Evolutionary conservation across 2,797 vertebrate species (phyloP), one percentile per base, ranked within the genome.

Genomic region (Furcifer pardalis): DNA sequence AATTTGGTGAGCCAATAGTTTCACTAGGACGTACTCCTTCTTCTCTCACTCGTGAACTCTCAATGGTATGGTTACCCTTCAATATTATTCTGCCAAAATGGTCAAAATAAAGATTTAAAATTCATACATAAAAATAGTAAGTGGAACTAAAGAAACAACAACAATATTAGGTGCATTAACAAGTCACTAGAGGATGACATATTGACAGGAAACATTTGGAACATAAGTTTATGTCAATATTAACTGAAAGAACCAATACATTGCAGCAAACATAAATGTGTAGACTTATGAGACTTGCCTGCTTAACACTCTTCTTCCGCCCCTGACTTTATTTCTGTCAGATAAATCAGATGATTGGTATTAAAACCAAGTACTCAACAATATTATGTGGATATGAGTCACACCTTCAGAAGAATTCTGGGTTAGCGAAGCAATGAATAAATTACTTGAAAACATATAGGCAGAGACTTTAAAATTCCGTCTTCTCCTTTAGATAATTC

Each of bases 351-450:
- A 85, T 69, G 74, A 52, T 40, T n/a, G 60, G 83, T 86, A 82
- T 46, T 69, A 90, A 90, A 91, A 81, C 72, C 40, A 74, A 84
- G 59, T 77, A 75, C 85, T 75, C 42, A n/a, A 88, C 84, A 90
- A 80, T 85, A 77, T 74, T 82, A 63, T 84, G 81, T 79, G 89
- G 89, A 78, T 86, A 84, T 89, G 85, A 89, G 87, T 79, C 88
- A 89, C 85, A 84, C 5, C n/a, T 79, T 79, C 65, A 30, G 77
- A 84, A 91, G 89, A 62, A 68, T 32, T 91, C 85, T 85, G 88
- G 63, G 82, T 90, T 92, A 87, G 83, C 88, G 89, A 91, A 88
- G 65, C 91, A 92, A 89, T 88, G 32, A 92, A 92, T 91, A 92
- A 91, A 91, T 89, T 89, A 91, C 81, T 89, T 81, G 68, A 85